Conservation (phyloP, 2,888 invertebrate genomes). For the Epicampocera succincta region DNA sequence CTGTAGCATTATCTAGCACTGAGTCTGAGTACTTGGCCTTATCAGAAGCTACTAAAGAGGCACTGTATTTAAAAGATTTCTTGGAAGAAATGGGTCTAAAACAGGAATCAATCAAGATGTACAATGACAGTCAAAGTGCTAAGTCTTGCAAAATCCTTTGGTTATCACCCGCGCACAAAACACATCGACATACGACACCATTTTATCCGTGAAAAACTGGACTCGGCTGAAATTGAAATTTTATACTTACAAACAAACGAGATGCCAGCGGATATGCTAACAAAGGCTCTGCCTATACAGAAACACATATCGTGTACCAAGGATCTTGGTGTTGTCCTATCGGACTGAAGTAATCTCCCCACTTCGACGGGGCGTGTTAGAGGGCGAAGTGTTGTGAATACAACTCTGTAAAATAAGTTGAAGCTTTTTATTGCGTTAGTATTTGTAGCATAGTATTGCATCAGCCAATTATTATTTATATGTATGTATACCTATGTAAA, state of each 20-base stretch:
- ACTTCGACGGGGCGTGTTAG: too few species aligned
- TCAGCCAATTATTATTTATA: too few species aligned
- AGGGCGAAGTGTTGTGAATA: too few species aligned
- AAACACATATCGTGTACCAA: too few species aligned
- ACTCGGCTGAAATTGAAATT: constrained; percentile 2
- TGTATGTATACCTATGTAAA: too few species aligned
- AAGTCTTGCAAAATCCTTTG: too few species aligned
- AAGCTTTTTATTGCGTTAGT: too few species aligned
- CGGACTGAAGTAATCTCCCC: too few species aligned
- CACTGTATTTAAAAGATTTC: background rate
- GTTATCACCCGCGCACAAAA: background rate
- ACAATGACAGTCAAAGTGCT: constrained; percentile 13
- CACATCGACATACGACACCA: constrained; percentile 4
- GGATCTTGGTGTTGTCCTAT: too few species aligned
- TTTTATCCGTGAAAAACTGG: background rate
- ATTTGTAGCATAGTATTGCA: too few species aligned
- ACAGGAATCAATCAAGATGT: background rate
- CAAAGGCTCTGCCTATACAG: background rate
- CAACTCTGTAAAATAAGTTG: too few species aligned
- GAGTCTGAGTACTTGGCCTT: constrained; percentile 6
- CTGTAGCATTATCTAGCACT: constrained; percentile 27
- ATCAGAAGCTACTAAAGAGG: background rate
- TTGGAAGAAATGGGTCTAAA: background rate
- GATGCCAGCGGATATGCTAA: constrained; percentile 16
- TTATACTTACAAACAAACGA: background rate